Evolutionary conservation across 2,888 invertebrate species (phyloP).

Genomic region (Drosophila peninsularis): DNA sequence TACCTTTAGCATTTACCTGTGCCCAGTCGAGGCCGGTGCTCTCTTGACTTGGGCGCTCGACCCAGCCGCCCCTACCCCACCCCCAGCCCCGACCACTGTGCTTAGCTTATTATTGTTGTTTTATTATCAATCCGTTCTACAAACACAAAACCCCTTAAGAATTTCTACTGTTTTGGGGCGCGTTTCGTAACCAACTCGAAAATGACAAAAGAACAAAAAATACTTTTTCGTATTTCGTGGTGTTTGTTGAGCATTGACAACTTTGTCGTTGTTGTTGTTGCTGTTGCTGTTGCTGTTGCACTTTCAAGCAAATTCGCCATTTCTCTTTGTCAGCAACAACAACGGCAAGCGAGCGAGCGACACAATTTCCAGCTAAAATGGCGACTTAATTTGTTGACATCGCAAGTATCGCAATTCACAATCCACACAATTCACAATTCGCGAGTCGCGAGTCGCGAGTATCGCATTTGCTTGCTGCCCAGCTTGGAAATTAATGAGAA

Average conservation of each 20-base stretch:
- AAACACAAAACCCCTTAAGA: slow-evolving; percentile 42
- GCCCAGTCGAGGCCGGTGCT: slow-evolving; percentile 54
- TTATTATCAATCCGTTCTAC: slow-evolving; percentile 61
- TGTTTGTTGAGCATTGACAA: slow-evolving; percentile 22
- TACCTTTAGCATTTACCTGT: slow-evolving; percentile 61
- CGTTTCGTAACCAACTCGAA: slow-evolving; percentile 58
- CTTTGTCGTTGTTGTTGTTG: slow-evolving; percentile 33
- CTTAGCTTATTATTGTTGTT: slow-evolving; percentile 18
- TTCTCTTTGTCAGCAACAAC: slow-evolving; percentile 55
- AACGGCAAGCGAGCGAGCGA: slow-evolving; percentile 34
- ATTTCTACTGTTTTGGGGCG: slow-evolving; percentile 31
- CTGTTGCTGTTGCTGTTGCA: slow-evolving; percentile 34
- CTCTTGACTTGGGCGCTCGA: slow-evolving; percentile 68
- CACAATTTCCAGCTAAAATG: slow-evolving; percentile 77
- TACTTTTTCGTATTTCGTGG: not conserved
- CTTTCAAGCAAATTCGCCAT: slow-evolving; percentile 50
- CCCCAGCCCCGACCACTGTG: not conserved
- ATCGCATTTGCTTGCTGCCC: slow-evolving; percentile 52
- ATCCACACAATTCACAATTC: slow-evolving; percentile 21
- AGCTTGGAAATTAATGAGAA: slow-evolving; percentile 65
- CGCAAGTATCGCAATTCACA: slow-evolving; percentile 47
- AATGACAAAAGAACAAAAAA: not conserved
- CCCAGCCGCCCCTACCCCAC: slow-evolving; percentile 6
- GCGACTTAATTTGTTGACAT: slow-evolving; percentile 74
- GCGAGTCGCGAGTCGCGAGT: slow-evolving; percentile 7